Conservation (phyloP, 1,140 invertebrate genomes). For the Halictus rubicundus region DNA sequence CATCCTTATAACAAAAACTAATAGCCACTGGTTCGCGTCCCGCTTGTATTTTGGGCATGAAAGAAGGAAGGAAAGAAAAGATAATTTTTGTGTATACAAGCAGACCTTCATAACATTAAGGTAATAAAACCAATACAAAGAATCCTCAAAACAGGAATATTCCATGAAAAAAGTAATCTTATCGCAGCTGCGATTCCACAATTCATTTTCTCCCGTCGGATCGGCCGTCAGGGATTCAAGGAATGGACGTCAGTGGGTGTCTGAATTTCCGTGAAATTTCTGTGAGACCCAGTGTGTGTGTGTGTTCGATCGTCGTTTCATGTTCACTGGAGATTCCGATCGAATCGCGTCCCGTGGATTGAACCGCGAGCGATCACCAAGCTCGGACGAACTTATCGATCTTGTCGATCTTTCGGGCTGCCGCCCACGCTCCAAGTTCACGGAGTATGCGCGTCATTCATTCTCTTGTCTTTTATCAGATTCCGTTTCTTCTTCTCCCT, state of each 20-base stretch:
- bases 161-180: neutral
- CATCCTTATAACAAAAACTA: too few species aligned
- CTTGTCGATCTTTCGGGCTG: conserved; percentile 55
- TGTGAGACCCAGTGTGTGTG: neutral
- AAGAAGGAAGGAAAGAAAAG: too few species aligned
- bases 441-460: conserved; percentile 22
- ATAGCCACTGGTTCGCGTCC: too few species aligned
- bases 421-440: conserved; percentile 51
- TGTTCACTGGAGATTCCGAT: conserved; percentile 30
- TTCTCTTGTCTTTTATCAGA: conserved; percentile 28
- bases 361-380: conserved; percentile 41
- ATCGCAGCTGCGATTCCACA: neutral
- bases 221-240: neutral
- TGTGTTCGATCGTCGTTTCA: neutral
- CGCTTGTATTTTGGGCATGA: too few species aligned
- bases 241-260: neutral
- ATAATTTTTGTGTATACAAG: too few species aligned
- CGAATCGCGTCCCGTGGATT: conserved; percentile 42
- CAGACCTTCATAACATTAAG: too few species aligned
- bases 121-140: too few species aligned
- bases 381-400: conserved; percentile 49
- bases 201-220: neutral
- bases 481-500: conserved; percentile 21
- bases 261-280: conserved; percentile 19
- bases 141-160: neutral